Evolutionary conservation across 2,113 vertebrate species (phyloP).

Genomic region (Poeciliopsis prolifica): DNA sequence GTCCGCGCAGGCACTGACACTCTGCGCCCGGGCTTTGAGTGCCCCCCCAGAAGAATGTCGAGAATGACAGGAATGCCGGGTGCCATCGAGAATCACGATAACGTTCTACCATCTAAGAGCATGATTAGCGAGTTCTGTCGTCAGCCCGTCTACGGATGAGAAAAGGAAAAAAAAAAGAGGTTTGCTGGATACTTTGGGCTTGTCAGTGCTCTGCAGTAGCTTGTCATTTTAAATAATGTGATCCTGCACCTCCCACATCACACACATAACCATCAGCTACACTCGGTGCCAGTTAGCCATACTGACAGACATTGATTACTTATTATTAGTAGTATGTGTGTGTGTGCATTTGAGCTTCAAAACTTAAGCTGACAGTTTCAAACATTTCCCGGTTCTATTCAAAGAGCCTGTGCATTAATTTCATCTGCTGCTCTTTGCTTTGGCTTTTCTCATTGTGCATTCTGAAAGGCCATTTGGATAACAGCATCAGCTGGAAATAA

Average conservation of each 20-base stretch:
- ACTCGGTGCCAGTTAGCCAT: neutral
- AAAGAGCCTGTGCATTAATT: neutral
- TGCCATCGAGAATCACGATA: slow-evolving; percentile 66
- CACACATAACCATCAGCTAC: slow-evolving; percentile 11
- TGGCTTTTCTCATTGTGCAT: neutral
- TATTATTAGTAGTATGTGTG: too few relatives aligned
- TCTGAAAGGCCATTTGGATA: neutral
- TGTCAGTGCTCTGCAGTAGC: slow-evolving; percentile 41
- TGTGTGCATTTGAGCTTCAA: slow-evolving; percentile 19
- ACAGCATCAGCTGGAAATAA: slow-evolving; percentile 36
- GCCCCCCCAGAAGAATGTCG: slow-evolving; percentile 52
- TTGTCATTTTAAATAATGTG: slow-evolving; percentile 43
- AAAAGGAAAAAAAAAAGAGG: slow-evolving; percentile 2
- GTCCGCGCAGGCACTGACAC: slow-evolving; percentile 56
- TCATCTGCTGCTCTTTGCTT: neutral
- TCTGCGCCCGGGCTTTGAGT: slow-evolving; percentile 31
- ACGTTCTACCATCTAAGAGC: slow-evolving; percentile 58
- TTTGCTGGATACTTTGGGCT: slow-evolving; percentile 51
- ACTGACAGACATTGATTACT: slow-evolving; percentile 24
- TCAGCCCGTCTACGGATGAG: slow-evolving; percentile 46
- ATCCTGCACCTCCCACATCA: slow-evolving; percentile 28
- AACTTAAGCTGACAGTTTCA: neutral
- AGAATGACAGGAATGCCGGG: slow-evolving; percentile 74
- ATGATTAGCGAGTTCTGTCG: slow-evolving; percentile 47
- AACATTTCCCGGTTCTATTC: neutral